Evolutionary conservation across 1,140 invertebrate species (phyloP).

Genomic region (Drosophila elegans): DNA sequence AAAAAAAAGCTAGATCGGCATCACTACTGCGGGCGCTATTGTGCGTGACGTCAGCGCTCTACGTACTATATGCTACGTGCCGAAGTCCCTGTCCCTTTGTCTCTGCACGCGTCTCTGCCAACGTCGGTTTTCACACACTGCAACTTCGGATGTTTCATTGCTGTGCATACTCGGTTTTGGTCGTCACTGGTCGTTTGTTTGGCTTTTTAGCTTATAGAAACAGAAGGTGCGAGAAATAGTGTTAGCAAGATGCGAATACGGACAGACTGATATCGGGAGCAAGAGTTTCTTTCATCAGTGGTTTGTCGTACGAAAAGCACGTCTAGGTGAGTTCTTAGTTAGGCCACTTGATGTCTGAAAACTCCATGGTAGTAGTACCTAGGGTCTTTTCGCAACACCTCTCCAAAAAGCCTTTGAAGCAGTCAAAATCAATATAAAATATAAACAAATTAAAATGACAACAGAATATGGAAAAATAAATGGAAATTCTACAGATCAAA

Average conservation of each 20-base stretch:
- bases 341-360: neutral
- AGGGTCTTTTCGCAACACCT: neutral
- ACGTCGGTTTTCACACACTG: constrained; percentile 60
- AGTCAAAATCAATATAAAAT: neutral
- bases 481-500: neutral
- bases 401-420: neutral
- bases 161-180: constrained; percentile 21
- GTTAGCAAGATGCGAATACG: neutral
- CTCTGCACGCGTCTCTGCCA: constrained; percentile 25
- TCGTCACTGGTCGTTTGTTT: constrained; percentile 19
- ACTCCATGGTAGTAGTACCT: neutral
- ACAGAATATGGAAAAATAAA: neutral
- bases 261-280: neutral
- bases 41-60: constrained; percentile 28
- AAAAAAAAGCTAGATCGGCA: neutral
- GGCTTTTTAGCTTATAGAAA: constrained; percentile 12
- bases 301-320: constrained; percentile 1
- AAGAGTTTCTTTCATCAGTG: constrained; percentile 3
- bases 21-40: neutral
- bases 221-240: neutral
- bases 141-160: constrained; percentile 23
- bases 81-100: constrained; percentile 26
- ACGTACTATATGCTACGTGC: constrained; percentile 39
- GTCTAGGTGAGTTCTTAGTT: neutral
- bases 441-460: neutral